Evolutionary conservation across 2,113 vertebrate genomes (phyloP).

Genomic region (Leptobrachium leishanense): DNA sequence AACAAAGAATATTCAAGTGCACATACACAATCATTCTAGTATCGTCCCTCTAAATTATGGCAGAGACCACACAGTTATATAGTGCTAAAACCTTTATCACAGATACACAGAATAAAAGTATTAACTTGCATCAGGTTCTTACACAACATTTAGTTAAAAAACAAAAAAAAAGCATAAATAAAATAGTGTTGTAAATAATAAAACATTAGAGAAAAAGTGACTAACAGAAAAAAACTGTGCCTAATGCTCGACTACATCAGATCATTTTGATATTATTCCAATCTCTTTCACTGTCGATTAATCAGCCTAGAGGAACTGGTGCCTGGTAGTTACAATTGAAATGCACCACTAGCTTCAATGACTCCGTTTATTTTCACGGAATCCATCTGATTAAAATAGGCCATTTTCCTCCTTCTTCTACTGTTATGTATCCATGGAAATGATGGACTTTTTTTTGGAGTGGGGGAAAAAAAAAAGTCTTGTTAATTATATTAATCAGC

Average conservation of each 20-base stretch:
- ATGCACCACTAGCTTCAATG: constrained; percentile 29
- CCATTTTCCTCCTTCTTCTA: neutral
- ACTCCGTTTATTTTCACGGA: constrained; percentile 15
- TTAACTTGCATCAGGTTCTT: too few species aligned
- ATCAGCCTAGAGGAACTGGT: constrained; percentile 40
- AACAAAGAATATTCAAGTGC: too few species aligned
- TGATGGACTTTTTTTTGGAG: neutral
- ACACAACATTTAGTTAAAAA: too few species aligned
- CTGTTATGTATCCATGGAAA: neutral
- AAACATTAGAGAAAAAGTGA: too few species aligned
- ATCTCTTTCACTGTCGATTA: constrained; percentile 42
- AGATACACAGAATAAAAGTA: too few species aligned
- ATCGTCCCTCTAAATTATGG: too few species aligned
- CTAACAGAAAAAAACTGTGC: neutral
- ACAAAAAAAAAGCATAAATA: too few species aligned
- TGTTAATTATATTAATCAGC: neutral
- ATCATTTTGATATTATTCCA: constrained; percentile 19
- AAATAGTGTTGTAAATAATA: too few species aligned
- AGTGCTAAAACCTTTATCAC: too few species aligned
- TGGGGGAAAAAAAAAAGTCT: too few species aligned
- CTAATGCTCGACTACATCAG: neutral
- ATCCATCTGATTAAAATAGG: constrained; percentile 21
- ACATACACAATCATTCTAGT: too few species aligned
- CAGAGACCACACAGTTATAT: too few species aligned
- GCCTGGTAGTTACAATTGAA: constrained; percentile 7